A percentile compares a stretch with the other conserved stretches of the same genome.
Evolutionary conservation across 2,113 vertebrate genomes (phyloP).

Genomic region (Cyphomyrus plagiostoma): DNA sequence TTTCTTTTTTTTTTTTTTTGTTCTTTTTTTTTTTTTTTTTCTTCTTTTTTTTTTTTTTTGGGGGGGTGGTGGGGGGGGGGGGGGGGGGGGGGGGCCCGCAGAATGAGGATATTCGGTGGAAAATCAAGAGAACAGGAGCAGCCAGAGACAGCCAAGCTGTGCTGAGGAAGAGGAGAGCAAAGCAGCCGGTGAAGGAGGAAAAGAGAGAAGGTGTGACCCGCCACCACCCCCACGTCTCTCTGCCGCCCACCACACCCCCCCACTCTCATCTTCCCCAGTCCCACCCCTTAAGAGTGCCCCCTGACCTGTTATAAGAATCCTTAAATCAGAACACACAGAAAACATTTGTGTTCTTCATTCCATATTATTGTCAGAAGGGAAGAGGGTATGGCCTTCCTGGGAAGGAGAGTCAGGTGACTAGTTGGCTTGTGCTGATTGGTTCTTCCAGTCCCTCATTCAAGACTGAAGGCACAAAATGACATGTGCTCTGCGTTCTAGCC

Average conservation of each 20-base stretch:
- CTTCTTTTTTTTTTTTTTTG: too few species aligned
- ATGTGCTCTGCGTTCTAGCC: neutral
- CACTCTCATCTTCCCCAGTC: neutral
- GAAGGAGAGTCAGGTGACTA: neutral
- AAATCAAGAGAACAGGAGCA: neutral
- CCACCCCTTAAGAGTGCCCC: neutral
- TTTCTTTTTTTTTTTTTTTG: too few species aligned
- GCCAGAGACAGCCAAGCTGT: neutral
- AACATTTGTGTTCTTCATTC: neutral
- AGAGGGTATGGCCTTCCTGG: neutral
- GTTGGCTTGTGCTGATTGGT: neutral
- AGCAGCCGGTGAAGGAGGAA: neutral
- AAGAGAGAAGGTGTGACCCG: neutral
- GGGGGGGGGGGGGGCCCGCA: neutral
- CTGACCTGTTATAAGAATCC: neutral
- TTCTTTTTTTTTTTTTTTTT: too few species aligned
- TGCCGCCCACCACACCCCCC: neutral
- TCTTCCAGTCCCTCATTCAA: neutral
- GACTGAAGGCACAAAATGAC: neutral
- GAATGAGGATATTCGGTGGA: slow-evolving; percentile 15
- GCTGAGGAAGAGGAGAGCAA: neutral
- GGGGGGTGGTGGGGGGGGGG: too few species aligned
- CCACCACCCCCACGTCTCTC: neutral
- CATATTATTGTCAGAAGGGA: neutral
- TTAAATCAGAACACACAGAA: neutral